phyloP scores from a whole-genome alignment of 2,888 invertebrate species.

The Caenorhabditis sp. region DNA sequence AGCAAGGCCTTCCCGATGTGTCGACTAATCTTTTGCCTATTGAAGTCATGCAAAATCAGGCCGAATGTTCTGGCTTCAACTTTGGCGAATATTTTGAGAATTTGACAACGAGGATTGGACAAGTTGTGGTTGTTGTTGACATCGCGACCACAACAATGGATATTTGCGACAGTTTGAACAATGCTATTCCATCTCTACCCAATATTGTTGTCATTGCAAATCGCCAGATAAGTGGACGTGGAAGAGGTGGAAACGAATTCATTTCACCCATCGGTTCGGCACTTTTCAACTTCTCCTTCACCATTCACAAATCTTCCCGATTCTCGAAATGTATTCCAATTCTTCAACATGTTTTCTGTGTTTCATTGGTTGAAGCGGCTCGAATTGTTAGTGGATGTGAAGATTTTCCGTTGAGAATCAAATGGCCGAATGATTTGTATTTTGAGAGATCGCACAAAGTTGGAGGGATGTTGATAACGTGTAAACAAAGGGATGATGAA shows the following conservation, averaged over 20 bases:
- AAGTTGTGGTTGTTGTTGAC: conserved; percentile 62
- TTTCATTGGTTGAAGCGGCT: conserved; percentile 85
- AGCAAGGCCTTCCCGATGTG: conserved; percentile 50
- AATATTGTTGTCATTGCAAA: conserved; percentile 65
- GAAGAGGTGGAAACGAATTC: conserved; percentile 85
- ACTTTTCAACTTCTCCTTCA: conserved; percentile 77
- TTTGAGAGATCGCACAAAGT: conserved; percentile 80
- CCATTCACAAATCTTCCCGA: conserved; percentile 14
- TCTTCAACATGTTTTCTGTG: conserved; percentile 83
- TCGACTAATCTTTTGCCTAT: conserved; percentile 53
- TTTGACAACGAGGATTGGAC: conserved; percentile 59
- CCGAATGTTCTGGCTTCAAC: conserved; percentile 33
- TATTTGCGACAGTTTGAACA: conserved; percentile 58
- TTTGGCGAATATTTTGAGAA: conserved; percentile 53
- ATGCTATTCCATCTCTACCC: conserved; percentile 56
- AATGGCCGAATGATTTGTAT: conserved; percentile 98
- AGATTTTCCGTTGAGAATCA: conserved; percentile 78
- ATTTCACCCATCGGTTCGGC: conserved; percentile 89
- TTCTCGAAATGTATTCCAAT: conserved; percentile 25
- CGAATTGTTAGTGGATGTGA: conserved; percentile 72
- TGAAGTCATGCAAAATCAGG: conserved; percentile 44
- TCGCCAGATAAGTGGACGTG: conserved; percentile 62
- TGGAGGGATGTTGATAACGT: conserved; percentile 85
- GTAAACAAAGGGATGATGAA: conserved; percentile 33
- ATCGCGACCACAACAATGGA: conserved; percentile 68